Base-by-base conservation (phyloP, 2,797 vertebrate genomes). In the Coranthus polyacanthus region DNA sequence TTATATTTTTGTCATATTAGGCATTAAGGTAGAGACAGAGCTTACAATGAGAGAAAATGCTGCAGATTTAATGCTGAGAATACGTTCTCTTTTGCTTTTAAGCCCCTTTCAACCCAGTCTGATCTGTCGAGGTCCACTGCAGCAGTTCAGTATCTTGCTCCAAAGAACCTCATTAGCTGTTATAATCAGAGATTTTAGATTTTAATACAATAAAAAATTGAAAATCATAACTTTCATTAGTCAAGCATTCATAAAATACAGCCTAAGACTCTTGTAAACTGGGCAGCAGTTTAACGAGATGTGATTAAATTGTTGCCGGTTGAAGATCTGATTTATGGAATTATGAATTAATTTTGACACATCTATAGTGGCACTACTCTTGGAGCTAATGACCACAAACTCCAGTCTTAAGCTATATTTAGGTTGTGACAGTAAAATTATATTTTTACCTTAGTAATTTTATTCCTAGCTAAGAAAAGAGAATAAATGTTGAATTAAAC, bases 271-370 rank as follows among this genome's bases (percentile, higher is more conserved):
- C 1, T 13, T 54, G 44, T n/a, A 69, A 26, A 41, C 22, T 41
- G 10, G 2, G 26, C 2, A 12, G 21, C 24, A 52, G 16, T 18
- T 29, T 21, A 29, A 29, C 26, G 42, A 39, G 15, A 18, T n/a
- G 17, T 51, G 13, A 46, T 60, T 44, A 62, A 50, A 36, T 24
- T 17, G 5, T 16, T 43, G 20, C 20, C 24, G n/a, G 17, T 22
- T 38, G 17, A 21, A 26, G 1, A 13, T 15, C 11, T 41, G 50
- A 61, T 61, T 57, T 18, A 51, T 57, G 13, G 16, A 22, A 8
- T 44, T 43, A 32, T 38, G 8, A 49, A 43, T 29, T 3, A 6
- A 52, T 38, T 59, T 45, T 45, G 38, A 52, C 24, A 39, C 5
- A 20, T 20, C 13, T 17, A 22, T 37, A 12, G 11, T 13, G 53